These are phyloP conservation scores for Rugalucina vietnamica DNA, from an alignment of 2,888 invertebrate genomes.

Conservation along the genomic window DNA sequence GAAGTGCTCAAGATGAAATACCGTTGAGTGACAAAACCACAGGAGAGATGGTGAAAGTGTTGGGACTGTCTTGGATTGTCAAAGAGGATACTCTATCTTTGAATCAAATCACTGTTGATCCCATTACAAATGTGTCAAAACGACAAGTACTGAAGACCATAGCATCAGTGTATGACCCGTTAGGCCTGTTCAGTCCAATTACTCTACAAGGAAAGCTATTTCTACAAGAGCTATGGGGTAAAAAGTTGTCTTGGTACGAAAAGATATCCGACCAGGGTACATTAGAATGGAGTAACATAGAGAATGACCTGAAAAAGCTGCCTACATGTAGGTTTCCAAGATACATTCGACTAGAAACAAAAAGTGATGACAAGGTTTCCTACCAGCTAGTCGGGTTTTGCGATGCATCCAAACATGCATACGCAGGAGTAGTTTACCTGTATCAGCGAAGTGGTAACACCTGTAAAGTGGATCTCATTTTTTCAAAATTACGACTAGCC, in stretches of 20 bases:
- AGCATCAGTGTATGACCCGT: background rate
- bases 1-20: background rate
- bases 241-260: background rate
- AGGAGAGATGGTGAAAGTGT: background rate
- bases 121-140: background rate
- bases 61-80: constrained; percentile 22
- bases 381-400: no score
- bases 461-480: no score
- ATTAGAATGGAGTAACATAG: background rate
- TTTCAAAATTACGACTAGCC: no score
- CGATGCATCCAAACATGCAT: no score
- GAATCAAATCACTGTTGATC: background rate
- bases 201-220: background rate
- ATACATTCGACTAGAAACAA: background rate
- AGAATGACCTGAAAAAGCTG: background rate
- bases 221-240: background rate
- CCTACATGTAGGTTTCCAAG: background rate
- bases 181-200: background rate
- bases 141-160: background rate
- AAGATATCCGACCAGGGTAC: background rate
- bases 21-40: background rate
- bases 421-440: no score
- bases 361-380: no score
- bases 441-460: no score
- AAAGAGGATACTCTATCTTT: background rate